Base-by-base conservation (phyloP, 2,113 vertebrate species). In the Periophthalmus modestus region DNA sequence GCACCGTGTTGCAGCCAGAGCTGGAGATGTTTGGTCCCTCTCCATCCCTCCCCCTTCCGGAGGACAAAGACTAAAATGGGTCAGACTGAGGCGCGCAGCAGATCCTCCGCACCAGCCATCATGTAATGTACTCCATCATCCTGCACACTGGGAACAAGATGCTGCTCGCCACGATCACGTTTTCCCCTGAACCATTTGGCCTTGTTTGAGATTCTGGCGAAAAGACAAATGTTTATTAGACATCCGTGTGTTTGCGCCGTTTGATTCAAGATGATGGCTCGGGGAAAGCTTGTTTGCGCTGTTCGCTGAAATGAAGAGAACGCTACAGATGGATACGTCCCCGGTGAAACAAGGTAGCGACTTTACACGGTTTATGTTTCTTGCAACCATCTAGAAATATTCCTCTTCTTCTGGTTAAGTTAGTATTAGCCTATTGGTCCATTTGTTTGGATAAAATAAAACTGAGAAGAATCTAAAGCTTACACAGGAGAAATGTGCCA, bases 61-160 rank as follows among this genome's bases (percentile, higher is more conserved):
- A 92, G 91, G 90, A 94, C 93, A 93, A 93, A 93, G 91, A 88
- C 84, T 80, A 75, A 92, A 93, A 84, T 93, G 93, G 91, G 92
- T 93, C 92, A 92, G 77, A 75, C 80, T 77, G 74, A 7, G 69
- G 80, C 77, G 85, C 66, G 83, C 21, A 66, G 80, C 74, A 21
- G 55, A 87, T 80, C 65, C 18, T 73, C 72, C 65, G 62, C 77
- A 71, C 67, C 76, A 81, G 75, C 76, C 82, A 15, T 67, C 79
- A 72, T 77, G 78, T 76, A 54, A 71, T 12, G 54, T 67, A 15
- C 58, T 61, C 69, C 83, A 62, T 75, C 68, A 21, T 71, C 75
- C 58, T 4, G 48, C 63, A 79, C 68, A 34, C 62, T 14, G 54
- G 24, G 59, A 18, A 24, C 58, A 11, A 23, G 70, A 55, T 33